Evolutionary conservation across 1,140 invertebrate genomes (phyloP).

Genomic region (Euglossa dilemma): DNA sequence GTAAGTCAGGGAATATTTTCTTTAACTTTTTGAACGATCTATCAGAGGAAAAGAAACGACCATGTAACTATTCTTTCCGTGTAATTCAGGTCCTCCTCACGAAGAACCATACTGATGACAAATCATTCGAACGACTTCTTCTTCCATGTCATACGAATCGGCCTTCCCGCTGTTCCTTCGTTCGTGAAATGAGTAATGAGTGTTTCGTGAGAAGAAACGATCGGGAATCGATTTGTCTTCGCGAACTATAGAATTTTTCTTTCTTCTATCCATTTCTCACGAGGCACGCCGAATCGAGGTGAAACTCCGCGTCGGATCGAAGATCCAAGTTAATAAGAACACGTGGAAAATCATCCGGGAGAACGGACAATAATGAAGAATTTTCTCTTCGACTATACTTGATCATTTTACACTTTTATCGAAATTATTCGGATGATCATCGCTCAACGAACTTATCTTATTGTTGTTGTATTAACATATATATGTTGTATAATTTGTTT

Average conservation of each 20-base stretch:
- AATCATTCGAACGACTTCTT: conserved; percentile 15
- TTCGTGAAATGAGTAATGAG: conserved; percentile 31
- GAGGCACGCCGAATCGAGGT: background rate
- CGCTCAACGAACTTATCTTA: no score
- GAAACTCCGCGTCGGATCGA: background rate
- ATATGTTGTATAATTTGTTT: no score
- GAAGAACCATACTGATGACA: conserved; percentile 2
- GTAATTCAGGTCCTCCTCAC: conserved; percentile 4
- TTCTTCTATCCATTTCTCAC: background rate
- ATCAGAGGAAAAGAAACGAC: background rate
- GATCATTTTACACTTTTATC: no score
- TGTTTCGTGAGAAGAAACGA: conserved; percentile 29
- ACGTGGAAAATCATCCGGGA: background rate
- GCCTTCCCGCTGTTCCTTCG: background rate
- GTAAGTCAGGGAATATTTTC: background rate
- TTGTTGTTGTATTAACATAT: no score
- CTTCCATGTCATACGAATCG: background rate
- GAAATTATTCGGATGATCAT: no score
- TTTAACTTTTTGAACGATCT: background rate
- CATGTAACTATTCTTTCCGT: background rate
- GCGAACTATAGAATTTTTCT: background rate
- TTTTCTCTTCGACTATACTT: background rate
- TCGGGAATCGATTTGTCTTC: conserved; percentile 40
- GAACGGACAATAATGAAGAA: background rate
- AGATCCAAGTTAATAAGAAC: background rate